Evolutionary conservation across 2,797 vertebrate genomes (phyloP).

Genomic region (Danio jaintianensis): DNA sequence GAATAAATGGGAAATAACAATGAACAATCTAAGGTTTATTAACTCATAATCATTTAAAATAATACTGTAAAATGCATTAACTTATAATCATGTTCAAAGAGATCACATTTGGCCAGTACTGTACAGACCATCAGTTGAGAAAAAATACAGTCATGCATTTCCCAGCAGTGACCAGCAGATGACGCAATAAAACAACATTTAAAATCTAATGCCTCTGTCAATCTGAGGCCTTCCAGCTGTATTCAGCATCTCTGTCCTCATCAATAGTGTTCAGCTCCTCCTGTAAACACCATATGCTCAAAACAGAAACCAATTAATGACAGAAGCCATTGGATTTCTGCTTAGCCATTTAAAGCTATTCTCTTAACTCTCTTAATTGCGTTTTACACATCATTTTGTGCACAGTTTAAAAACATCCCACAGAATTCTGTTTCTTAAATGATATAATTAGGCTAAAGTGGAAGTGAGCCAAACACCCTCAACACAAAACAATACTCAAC

Average conservation of each 20-base stretch:
- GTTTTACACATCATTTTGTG: background rate
- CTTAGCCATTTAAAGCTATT: conserved; percentile 9
- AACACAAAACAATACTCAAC: background rate
- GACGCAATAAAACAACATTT: conserved; percentile 46
- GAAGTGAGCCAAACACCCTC: background rate
- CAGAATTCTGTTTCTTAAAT: background rate
- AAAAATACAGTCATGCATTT: background rate
- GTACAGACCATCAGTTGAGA: background rate
- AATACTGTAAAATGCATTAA: no score
- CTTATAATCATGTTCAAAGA: background rate
- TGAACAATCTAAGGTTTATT: background rate
- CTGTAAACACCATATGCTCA: conserved; percentile 21
- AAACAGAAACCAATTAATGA: conserved; percentile 11
- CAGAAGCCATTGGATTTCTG: conserved; percentile 12
- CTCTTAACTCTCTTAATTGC: background rate
- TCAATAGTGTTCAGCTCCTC: conserved; percentile 34
- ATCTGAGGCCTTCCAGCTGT: background rate
- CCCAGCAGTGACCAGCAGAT: conserved; percentile 51
- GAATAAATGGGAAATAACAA: background rate
- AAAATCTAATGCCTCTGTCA: background rate
- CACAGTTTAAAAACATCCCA: no score
- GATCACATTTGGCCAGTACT: background rate
- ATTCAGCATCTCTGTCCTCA: background rate
- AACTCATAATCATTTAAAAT: no score
- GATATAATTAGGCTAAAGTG: background rate